Evolutionary conservation across 2,888 invertebrate species (phyloP).

Genomic region (Pachydiplax longipennis): DNA sequence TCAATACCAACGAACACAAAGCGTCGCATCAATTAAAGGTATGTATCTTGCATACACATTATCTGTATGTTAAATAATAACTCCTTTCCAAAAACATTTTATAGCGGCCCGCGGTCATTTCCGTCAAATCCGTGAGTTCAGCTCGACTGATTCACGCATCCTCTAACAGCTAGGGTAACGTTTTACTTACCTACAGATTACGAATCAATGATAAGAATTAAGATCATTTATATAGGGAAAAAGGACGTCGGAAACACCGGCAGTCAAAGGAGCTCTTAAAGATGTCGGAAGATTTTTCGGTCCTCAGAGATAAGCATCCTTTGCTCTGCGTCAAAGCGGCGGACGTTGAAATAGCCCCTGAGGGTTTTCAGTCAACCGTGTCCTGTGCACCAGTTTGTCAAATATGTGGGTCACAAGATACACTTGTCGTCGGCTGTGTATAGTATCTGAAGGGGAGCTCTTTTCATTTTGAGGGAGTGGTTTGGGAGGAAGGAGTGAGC

Average conservation of each 20-base stretch:
- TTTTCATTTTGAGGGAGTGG: neutral
- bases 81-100: no score
- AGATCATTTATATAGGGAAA: neutral
- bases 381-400: constrained; percentile 11
- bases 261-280: neutral
- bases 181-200: no score
- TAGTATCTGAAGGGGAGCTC: neutral
- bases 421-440: neutral
- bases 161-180: no score
- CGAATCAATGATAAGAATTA: no score
- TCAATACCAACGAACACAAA: no score
- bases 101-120: no score
- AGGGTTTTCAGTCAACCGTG: neutral
- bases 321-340: neutral
- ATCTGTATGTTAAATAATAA: no score
- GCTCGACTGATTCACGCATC: no score
- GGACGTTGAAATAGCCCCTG: neutral
- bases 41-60: no score
- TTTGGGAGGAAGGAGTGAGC: neutral
- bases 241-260: neutral
- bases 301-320: neutral
- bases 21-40: no score
- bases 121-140: no score
- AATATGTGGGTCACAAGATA: constrained; percentile 29
- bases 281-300: neutral